These are phyloP conservation scores for Lymantria dispar DNA, from an alignment of 2,888 invertebrate genomes.

Conservation along the genomic window DNA sequence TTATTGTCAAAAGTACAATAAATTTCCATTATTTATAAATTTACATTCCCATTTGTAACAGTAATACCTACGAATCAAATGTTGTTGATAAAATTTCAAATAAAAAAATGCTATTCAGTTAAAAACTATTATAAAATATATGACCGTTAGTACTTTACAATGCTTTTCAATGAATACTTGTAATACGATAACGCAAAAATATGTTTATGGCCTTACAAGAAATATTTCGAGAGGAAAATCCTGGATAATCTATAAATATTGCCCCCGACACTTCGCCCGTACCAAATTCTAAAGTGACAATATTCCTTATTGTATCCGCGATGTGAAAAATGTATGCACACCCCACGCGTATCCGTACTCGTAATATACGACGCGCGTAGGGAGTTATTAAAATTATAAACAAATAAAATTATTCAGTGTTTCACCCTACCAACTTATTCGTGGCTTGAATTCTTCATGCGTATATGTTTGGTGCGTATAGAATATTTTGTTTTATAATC, in stretches of 20 bases:
- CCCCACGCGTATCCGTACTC: constrained; percentile 39
- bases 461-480: constrained; percentile 33
- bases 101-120: too few species aligned
- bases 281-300: constrained; percentile 76
- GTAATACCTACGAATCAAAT: too few species aligned
- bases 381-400: constrained; percentile 81
- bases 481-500: constrained; percentile 16
- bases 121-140: too few species aligned
- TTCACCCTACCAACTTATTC: constrained; percentile 52
- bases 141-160: not conserved
- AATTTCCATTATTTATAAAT: too few species aligned
- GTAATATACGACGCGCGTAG: constrained; percentile 54
- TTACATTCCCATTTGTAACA: too few species aligned
- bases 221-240: constrained; percentile 70
- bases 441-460: constrained; percentile 59
- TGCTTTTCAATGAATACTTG: constrained; percentile 11
- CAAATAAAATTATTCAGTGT: constrained; percentile 77
- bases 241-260: constrained; percentile 78
- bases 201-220: constrained; percentile 56
- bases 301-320: constrained; percentile 67
- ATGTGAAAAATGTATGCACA: constrained; percentile 74
- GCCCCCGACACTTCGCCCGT: constrained; percentile 55
- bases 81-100: too few species aligned
- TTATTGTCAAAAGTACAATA: too few species aligned
- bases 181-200: constrained; percentile 41